These are phyloP conservation scores for Muscidifurax raptorellus DNA, from an alignment of 1,140 invertebrate species.

Conservation along the genomic window DNA sequence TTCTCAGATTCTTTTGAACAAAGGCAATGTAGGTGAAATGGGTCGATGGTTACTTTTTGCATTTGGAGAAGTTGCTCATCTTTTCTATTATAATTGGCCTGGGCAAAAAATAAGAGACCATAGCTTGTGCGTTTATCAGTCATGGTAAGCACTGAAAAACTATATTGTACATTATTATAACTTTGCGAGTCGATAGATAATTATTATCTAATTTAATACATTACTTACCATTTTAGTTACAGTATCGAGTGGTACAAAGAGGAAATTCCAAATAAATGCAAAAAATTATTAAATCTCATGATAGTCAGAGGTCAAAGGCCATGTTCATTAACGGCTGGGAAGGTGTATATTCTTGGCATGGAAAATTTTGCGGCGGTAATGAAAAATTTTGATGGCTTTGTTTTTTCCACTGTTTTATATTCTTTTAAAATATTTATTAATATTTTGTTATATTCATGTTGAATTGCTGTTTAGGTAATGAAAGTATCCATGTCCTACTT, in stretches of 20 bases:
- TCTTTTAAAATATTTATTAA: neutral
- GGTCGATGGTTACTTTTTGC: neutral
- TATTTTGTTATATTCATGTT: neutral
- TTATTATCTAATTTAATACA: neutral
- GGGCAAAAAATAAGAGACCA: slow-evolving; percentile 10
- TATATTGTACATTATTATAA: neutral
- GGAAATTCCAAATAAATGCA: neutral
- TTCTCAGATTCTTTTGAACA: neutral
- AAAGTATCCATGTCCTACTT: slow-evolving; percentile 26
- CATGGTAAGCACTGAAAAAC: neutral
- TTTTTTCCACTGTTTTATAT: neutral
- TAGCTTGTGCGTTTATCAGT: neutral
- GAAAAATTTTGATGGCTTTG: neutral
- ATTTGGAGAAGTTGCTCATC: slow-evolving; percentile 2
- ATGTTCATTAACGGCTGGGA: slow-evolving; percentile 5
- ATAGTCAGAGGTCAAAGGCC: slow-evolving; percentile 11
- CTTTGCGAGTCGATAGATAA: neutral
- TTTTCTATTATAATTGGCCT: slow-evolving; percentile 26
- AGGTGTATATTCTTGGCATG: slow-evolving; percentile 6
- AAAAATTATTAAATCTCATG: slow-evolving; percentile 11
- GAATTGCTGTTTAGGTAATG: neutral
- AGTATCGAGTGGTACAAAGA: slow-evolving; percentile 12
- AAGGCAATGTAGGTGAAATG: neutral
- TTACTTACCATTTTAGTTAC: neutral
- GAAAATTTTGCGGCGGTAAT: slow-evolving; percentile 19